Base-by-base conservation (phyloP, 2,113 vertebrate genomes). In the Zosterops japonicus region DNA sequence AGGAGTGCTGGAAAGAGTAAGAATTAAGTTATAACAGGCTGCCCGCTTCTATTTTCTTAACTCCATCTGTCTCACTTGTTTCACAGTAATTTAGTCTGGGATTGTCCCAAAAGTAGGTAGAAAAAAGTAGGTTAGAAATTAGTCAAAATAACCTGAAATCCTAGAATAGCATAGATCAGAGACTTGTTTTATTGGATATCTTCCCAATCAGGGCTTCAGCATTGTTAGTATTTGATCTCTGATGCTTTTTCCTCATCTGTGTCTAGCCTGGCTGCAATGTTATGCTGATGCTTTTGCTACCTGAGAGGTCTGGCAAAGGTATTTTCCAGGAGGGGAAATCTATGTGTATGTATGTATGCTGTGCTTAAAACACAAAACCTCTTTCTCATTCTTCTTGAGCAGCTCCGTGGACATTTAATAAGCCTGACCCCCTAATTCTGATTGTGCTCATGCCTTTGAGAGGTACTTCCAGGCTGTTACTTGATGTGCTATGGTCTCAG, bases 1-100 rank as follows among this genome's bases (percentile, higher is more conserved):
- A 76, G 60, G 55, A 88, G 29, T 18, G 61, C 49, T 77, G 70
- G 44, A 85, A 92, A 87, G 74, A 74, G 49, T 41, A 77, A 27
- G 74, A 39, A 77, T 72, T 82, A 60, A 90, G 52, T 83, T 74
- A 60, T 39, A 88, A 75, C 59, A 56, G 71, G 35, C 65, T 83
- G 71, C 25, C 65, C 75, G 59, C 71, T 91, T 92, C 70, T 94
- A 63, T 92, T 94, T 94, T 93, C 89, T 95, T 92, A n/a, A 14
- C 39, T 93, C 78, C 53, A 53, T 90, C 81, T 94, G 77, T 83
- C 88, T 93, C 78, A 80, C 42, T 88, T 74, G 31, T 68, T 71
- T 93, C 89, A 84, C 85, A 76, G 49, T 64, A 86, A 86, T 90
- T 86, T 90, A 52, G 80, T 75, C 93, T 60, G 79, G 25, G 90